Percentiles rank a stretch among this genome's conserved stretches.
Conservation (phyloP, 2,888 invertebrate species). For the Folsomia manolachei region DNA sequence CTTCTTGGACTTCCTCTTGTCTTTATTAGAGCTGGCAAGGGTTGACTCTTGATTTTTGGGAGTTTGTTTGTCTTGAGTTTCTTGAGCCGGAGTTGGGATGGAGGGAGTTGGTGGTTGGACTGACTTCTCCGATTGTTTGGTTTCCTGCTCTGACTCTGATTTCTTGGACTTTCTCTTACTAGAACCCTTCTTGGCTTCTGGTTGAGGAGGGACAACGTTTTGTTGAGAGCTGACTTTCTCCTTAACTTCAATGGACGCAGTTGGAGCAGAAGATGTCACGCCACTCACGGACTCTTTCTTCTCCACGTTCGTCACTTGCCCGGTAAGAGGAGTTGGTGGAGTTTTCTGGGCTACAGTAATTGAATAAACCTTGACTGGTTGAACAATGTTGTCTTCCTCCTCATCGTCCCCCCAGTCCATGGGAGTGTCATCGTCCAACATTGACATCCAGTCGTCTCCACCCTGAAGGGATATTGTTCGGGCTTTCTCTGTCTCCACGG, state of each 20-base stretch:
- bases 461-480: background rate
- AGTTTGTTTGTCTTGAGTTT: too few relatives aligned
- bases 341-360: too few relatives aligned
- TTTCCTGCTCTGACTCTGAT: conserved; percentile 7
- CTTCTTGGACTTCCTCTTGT: conserved; percentile 52
- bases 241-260: background rate
- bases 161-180: conserved; percentile 53
- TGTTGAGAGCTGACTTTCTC: background rate
- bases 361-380: too few relatives aligned
- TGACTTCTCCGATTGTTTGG: conserved; percentile 16
- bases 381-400: too few relatives aligned
- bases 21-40: background rate
- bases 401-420: conserved; percentile 34
- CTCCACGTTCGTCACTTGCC: too few relatives aligned
- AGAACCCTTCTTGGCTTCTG: too few relatives aligned
- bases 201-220: conserved; percentile 18
- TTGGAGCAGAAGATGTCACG: too few relatives aligned
- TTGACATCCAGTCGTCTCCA: background rate
- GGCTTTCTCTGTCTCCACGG: background rate
- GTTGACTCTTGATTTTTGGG: too few relatives aligned
- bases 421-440: conserved; percentile 35
- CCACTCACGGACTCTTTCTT: too few relatives aligned
- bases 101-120: background rate
- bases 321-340: too few relatives aligned
- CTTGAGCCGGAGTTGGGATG: too few relatives aligned